A percentile compares a stretch with the other conserved stretches of the same genome.
Conservation (phyloP, 1,140 invertebrate genomes). For the Philotrypesis tridentata region DNA sequence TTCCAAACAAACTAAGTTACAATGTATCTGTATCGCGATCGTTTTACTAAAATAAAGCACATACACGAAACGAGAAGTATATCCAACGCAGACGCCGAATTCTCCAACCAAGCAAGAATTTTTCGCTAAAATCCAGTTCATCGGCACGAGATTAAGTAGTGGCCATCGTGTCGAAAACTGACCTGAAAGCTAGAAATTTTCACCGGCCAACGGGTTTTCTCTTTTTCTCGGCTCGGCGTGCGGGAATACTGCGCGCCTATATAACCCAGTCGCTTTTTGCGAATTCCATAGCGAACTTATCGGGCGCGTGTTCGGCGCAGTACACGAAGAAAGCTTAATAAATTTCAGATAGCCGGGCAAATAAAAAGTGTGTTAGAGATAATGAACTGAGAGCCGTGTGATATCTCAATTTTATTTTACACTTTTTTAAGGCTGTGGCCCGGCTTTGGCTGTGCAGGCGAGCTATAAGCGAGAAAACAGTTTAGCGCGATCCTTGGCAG, state of each 20-base stretch:
- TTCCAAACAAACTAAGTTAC: too few species aligned
- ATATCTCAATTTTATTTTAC: slow-evolving; percentile 28
- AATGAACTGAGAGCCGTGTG: background rate
- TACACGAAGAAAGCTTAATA: slow-evolving; percentile 27
- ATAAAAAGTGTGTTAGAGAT: slow-evolving; percentile 24
- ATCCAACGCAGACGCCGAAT: too few species aligned
- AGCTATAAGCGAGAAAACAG: background rate
- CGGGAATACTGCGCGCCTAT: too few species aligned
- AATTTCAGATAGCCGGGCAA: slow-evolving; percentile 9
- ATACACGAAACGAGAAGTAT: too few species aligned
- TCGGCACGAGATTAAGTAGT: too few species aligned
- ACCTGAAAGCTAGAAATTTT: background rate
- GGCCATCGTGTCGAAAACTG: background rate
- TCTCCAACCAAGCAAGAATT: too few species aligned
- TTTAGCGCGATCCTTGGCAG: slow-evolving; percentile 16
- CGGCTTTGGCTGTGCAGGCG: background rate
- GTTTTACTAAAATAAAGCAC: too few species aligned
- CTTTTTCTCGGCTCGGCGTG: background rate
- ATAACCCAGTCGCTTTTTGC: background rate
- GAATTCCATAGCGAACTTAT: background rate
- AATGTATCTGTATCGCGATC: too few species aligned
- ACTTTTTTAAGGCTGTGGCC: background rate
- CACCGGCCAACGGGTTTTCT: background rate
- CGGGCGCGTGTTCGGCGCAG: background rate
- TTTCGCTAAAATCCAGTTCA: too few species aligned